Evolutionary conservation across 2,888 invertebrate species (phyloP).

Genomic region (Pocota personata): DNA sequence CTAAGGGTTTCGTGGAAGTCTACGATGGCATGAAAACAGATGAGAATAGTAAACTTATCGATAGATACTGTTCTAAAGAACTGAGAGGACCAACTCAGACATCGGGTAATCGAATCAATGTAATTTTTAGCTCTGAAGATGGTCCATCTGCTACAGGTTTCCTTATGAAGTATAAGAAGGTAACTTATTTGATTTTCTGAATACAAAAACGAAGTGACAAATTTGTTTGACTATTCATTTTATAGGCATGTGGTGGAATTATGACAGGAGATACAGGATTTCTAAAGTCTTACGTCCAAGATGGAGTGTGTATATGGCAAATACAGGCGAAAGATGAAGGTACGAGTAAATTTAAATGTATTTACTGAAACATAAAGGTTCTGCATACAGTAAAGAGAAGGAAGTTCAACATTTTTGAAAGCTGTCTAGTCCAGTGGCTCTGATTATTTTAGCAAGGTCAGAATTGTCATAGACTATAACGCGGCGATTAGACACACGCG

Average conservation of each 20-base stretch:
- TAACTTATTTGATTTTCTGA: constrained; percentile 6
- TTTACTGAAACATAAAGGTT: too few relatives aligned
- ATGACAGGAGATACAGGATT: constrained; percentile 74
- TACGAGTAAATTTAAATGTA: too few relatives aligned
- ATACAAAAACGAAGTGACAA: neutral
- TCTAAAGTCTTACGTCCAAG: constrained; percentile 74
- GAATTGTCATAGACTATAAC: too few relatives aligned
- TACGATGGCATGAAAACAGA: constrained; percentile 79
- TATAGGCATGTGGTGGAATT: constrained; percentile 76
- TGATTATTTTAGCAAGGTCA: too few relatives aligned
- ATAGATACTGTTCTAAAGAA: constrained; percentile 85
- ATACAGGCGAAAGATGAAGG: constrained; percentile 69
- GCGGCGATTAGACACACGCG: too few relatives aligned
- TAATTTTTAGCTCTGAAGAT: constrained; percentile 86
- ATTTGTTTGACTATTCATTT: neutral
- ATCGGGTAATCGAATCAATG: constrained; percentile 86
- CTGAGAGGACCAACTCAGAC: constrained; percentile 79
- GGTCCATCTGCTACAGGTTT: constrained; percentile 78
- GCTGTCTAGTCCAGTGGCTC: too few relatives aligned
- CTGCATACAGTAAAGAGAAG: too few relatives aligned
- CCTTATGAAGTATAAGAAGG: constrained; percentile 75
- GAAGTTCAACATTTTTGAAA: too few relatives aligned
- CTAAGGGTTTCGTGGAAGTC: constrained; percentile 77
- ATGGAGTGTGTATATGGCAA: constrained; percentile 77
- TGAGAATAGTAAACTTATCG: constrained; percentile 83